Conservation (phyloP, 2,113 vertebrate genomes). For the Delphinapterus leucas region DNA sequence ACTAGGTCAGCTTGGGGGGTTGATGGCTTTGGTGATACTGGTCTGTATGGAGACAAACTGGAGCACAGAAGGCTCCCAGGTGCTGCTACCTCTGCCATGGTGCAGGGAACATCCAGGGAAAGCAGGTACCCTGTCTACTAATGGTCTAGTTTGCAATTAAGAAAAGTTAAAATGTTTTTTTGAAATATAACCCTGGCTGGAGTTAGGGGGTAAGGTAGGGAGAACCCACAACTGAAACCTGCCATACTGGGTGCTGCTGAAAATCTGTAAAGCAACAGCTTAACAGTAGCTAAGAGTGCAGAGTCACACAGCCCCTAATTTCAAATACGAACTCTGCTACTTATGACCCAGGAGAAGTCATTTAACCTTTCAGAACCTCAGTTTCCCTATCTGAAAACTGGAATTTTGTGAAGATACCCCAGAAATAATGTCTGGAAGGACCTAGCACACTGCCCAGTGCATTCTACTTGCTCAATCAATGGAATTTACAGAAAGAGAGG, state of each 20-base stretch:
- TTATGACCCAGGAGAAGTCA: neutral
- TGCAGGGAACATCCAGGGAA: neutral
- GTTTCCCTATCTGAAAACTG: neutral
- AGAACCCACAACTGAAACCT: neutral
- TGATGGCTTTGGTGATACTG: neutral
- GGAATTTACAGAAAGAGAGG: neutral
- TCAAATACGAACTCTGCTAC: neutral
- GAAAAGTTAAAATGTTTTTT: neutral
- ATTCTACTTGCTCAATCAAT: neutral
- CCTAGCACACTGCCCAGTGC: neutral
- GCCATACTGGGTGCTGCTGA: neutral
- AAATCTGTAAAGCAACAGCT: neutral
- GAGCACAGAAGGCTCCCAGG: neutral
- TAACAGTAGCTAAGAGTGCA: neutral
- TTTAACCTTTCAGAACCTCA: neutral
- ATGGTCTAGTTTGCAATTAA: neutral
- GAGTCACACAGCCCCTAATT: neutral
- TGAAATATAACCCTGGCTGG: neutral
- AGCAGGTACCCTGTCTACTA: neutral
- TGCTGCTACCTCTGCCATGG: neutral
- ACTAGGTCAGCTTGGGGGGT: neutral
- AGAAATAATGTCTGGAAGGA: neutral
- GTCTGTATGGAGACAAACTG: neutral
- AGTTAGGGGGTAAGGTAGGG: rapidly evolving
- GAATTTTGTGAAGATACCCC: neutral